A percentile compares a stretch with the other conserved stretches of the same genome.
phyloP scores from a whole-genome alignment of 1,140 invertebrate genomes.

The Drosophila sechellia region DNA sequence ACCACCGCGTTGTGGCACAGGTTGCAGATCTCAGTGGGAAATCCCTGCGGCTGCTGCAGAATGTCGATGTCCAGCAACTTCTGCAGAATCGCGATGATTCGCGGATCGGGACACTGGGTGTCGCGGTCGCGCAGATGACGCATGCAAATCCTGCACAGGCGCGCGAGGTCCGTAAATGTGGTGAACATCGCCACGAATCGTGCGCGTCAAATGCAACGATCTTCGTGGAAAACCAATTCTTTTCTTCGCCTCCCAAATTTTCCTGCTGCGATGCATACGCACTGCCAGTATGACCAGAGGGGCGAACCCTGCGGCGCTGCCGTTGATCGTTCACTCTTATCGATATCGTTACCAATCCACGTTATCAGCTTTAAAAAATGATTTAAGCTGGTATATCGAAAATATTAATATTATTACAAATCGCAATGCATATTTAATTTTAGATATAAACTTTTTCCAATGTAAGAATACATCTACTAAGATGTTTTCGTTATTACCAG shows the following conservation, averaged over 20 bases:
- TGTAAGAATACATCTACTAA: too few species aligned
- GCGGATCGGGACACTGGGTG: constrained; percentile 15
- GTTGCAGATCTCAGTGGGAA: constrained; percentile 63
- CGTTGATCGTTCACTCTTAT: background rate
- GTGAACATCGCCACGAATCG: constrained; percentile 55
- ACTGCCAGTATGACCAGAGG: constrained; percentile 1
- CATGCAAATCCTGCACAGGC: constrained; percentile 73
- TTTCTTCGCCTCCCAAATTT: background rate
- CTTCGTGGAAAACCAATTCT: background rate
- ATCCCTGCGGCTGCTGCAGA: constrained; percentile 48
- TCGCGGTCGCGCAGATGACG: constrained; percentile 56
- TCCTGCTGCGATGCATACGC: background rate
- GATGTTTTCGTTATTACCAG: too few species aligned
- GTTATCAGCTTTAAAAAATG: too few species aligned
- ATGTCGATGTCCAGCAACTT: constrained; percentile 68
- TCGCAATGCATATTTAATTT: background rate
- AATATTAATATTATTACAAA: too few species aligned
- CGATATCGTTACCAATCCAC: background rate
- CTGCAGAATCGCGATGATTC: constrained; percentile 42
- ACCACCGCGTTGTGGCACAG: constrained; percentile 67
- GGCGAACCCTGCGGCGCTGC: background rate
- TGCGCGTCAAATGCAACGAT: constrained; percentile 11
- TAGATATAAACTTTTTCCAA: too few species aligned
- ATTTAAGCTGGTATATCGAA: too few species aligned
- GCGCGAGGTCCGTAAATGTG: constrained; percentile 56